Percentiles rank a stretch among this genome's conserved stretches.
These are phyloP conservation scores for Oreonectes daqikongensis DNA, from an alignment of 2,797 vertebrate species.

Conservation along the genomic window DNA sequence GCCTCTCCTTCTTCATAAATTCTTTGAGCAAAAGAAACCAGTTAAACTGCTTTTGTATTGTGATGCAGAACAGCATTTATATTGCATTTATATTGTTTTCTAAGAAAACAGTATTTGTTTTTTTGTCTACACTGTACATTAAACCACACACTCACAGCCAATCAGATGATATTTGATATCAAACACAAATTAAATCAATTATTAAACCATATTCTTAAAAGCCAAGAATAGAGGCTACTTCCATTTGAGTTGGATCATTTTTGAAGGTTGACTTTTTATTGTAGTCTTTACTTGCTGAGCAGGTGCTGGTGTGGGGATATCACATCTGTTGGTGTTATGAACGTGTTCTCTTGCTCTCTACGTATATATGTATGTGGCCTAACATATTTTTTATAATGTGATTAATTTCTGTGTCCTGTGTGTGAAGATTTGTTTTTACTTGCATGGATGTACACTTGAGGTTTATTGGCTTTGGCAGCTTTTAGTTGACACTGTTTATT, in stretches of 20 bases:
- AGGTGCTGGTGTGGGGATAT: slow-evolving; percentile 6
- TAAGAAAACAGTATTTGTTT: too few relatives aligned
- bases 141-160: neutral
- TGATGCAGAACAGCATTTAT: slow-evolving; percentile 4
- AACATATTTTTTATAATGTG: too few relatives aligned
- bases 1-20: slow-evolving; percentile 13
- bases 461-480: slow-evolving; percentile 20
- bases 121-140: too few relatives aligned
- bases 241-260: neutral
- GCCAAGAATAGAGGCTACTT: neutral
- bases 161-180: neutral
- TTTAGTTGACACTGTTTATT: slow-evolving; percentile 9
- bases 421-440: neutral
- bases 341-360: neutral
- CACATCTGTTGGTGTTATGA: slow-evolving; percentile 10
- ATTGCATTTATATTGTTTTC: too few relatives aligned
- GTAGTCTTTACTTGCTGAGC: neutral
- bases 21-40: slow-evolving; percentile 25
- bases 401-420: neutral
- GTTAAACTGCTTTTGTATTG: slow-evolving; percentile 20
- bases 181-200: neutral
- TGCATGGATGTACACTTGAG: slow-evolving; percentile 14
- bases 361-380: slow-evolving; percentile 1
- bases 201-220: too few relatives aligned
- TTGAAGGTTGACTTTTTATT: slow-evolving; percentile 1